These are phyloP conservation scores for Sycophila sp. DNA, from an alignment of 1,140 invertebrate species.

Conservation along the genomic window DNA sequence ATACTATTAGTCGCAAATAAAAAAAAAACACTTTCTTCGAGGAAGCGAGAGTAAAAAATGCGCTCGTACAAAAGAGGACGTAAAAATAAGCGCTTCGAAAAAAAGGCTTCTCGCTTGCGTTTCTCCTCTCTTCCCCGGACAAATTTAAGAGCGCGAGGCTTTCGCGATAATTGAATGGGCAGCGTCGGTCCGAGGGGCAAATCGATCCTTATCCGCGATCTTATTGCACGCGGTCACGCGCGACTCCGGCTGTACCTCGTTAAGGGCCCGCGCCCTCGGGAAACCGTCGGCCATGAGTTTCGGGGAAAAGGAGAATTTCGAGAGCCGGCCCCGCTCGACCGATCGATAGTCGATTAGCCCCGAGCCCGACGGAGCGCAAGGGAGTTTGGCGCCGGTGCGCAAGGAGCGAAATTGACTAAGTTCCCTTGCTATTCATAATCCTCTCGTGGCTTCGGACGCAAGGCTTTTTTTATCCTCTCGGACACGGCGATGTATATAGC, in stretches of 20 bases:
- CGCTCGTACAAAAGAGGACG: too few species aligned
- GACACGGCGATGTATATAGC: too few species aligned
- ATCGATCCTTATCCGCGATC: slow-evolving; percentile 9
- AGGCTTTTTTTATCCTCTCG: too few species aligned
- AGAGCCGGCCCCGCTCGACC: slow-evolving; percentile 4
- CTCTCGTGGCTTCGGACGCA: too few species aligned
- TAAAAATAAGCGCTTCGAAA: too few species aligned
- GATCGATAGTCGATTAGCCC: slow-evolving; percentile 36
- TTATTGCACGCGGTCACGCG: slow-evolving; percentile 4
- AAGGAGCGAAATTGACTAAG: slow-evolving; percentile 27
- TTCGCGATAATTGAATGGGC: not conserved
- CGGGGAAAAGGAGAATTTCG: slow-evolving; percentile 21
- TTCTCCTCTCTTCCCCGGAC: too few species aligned
- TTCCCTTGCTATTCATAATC: slow-evolving; percentile 35
- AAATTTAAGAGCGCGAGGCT: not conserved
- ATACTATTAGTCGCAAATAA: too few species aligned
- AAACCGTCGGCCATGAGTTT: slow-evolving; percentile 6
- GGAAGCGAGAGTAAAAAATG: too few species aligned
- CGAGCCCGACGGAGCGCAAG: not conserved
- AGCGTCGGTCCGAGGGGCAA: not conserved
- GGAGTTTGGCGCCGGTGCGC: not conserved
- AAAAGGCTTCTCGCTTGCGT: too few species aligned
- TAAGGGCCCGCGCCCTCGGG: not conserved
- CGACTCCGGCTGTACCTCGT: not conserved
- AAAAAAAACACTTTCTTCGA: too few species aligned